phyloP scores from a whole-genome alignment of 2,888 invertebrate species.

The Lasioglossum villosulum region DNA sequence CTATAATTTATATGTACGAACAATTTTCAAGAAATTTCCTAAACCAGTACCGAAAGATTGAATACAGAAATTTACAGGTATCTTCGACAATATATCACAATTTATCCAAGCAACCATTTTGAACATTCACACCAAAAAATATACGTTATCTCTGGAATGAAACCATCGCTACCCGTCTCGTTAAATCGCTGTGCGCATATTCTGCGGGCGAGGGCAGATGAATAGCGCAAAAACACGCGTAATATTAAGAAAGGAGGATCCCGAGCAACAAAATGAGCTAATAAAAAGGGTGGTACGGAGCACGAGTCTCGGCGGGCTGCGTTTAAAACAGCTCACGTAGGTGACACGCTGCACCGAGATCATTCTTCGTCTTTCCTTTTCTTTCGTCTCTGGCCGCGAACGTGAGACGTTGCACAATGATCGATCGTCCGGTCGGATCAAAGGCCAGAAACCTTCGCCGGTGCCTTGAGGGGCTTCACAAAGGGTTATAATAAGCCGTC shows the following conservation, averaged over 20 bases:
- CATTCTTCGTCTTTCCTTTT: constrained; percentile 21
- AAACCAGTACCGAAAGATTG: too few species aligned
- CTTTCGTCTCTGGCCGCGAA: constrained; percentile 12
- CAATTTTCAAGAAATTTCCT: too few species aligned
- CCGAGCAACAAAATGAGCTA: constrained; percentile 10
- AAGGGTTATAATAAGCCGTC: constrained; percentile 73
- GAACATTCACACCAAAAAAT: neutral
- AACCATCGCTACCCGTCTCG: neutral
- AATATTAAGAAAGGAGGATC: constrained; percentile 19
- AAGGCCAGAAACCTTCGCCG: constrained; percentile 46
- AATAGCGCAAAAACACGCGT: neutral
- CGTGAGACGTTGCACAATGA: constrained; percentile 37
- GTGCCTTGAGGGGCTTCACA: constrained; percentile 57
- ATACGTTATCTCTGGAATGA: neutral
- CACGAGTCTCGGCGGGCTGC: constrained; percentile 44
- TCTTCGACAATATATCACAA: too few species aligned
- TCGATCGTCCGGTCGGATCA: constrained; percentile 64
- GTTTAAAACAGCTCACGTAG: constrained; percentile 64
- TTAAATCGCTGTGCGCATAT: neutral
- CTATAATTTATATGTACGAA: too few species aligned
- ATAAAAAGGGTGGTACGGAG: constrained; percentile 47
- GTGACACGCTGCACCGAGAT: constrained; percentile 30
- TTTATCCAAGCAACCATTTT: too few species aligned
- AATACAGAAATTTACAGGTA: too few species aligned
- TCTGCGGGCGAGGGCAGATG: neutral